Conservation (phyloP, 2,113 vertebrate species). For the Mellivora capensis region DNA sequence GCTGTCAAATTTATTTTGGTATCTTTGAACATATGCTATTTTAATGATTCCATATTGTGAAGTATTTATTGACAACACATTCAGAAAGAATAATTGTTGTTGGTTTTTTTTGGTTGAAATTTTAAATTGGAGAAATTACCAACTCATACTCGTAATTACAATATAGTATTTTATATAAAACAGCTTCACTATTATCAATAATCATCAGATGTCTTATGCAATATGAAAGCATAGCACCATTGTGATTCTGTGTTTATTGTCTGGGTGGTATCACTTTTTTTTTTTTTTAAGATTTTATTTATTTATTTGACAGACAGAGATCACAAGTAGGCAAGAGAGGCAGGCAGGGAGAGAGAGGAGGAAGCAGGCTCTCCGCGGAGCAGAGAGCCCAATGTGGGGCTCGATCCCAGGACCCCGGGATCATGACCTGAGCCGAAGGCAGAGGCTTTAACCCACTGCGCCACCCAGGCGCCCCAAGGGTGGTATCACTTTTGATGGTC, state of each 20-base stretch:
- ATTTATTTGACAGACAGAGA: too few species aligned
- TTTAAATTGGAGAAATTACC: slow-evolving; percentile 23
- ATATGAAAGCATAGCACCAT: slow-evolving; percentile 49
- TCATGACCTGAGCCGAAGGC: too few species aligned
- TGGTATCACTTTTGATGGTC: slow-evolving; percentile 57
- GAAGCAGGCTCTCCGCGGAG: too few species aligned
- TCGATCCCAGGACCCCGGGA: too few species aligned
- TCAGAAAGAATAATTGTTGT: background rate
- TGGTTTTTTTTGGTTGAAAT: background rate
- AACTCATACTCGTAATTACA: slow-evolving; percentile 49
- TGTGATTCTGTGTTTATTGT: slow-evolving; percentile 66
- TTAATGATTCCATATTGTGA: background rate
- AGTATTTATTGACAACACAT: background rate
- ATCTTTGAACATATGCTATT: background rate
- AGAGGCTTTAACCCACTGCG: too few species aligned
- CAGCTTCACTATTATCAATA: slow-evolving; percentile 38
- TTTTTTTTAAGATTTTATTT: too few species aligned
- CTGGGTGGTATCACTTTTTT: slow-evolving; percentile 57
- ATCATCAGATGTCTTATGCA: slow-evolving; percentile 58
- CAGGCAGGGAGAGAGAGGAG: too few species aligned
- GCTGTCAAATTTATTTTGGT: slow-evolving; percentile 1
- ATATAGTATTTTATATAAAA: slow-evolving; percentile 55
- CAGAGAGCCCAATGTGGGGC: too few species aligned
- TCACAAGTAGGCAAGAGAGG: too few species aligned
- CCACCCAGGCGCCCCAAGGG: too few species aligned